Evolutionary conservation across 2,888 invertebrate species (phyloP), one percentile per base, ranked within the genome.

Genomic region (Bimastos eiseni): DNA sequence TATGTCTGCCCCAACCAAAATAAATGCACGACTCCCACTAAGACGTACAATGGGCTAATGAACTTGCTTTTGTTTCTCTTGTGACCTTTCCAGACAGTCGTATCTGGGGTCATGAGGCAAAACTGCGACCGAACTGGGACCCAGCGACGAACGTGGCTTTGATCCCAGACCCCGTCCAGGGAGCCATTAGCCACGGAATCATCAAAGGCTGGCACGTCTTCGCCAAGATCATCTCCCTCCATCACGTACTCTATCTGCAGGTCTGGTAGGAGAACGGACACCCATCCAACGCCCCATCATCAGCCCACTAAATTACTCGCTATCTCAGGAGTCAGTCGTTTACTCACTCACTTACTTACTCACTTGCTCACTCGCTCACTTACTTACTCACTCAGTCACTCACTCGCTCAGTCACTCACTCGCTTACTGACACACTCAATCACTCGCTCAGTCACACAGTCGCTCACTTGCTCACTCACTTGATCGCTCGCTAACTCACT

Each of bases 151-250:
- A 92, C 89, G 90, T 89, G 70, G 90, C 92, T 83, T 83, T 93
- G 33, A 91, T 93, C 70, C 91, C 92, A 1, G 92, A 93, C 88
- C 93, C 93, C 19, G 89, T 90, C 17, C 92, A 93, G 91, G 91
- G 91, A 3, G 92, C 92, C 24, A 90, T 93, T 11, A 44, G 38
- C 13, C 70, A 88, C 41, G 92, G 91, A 84, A 90, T 91, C 36
- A 91, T 93, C 91, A 91, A 88, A 37, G 92, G 92, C 30, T 93
- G 92, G 92, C 91, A 92, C 84, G 91, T 91, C 33, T 93, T 91
- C 90, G 92, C 91, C 88, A 93, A 93, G 89, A 91, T 92, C 84
- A 91, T 92, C 89, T 92, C 92, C 33, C 90, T 92, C 15, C 90
- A 92, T 83, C 93, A 92, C 90, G 91, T 90, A 36, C 91, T 92